These are phyloP conservation scores for Spodoptera frugiperda DNA, from an alignment of 1,140 invertebrate species.

Conservation along the genomic window DNA sequence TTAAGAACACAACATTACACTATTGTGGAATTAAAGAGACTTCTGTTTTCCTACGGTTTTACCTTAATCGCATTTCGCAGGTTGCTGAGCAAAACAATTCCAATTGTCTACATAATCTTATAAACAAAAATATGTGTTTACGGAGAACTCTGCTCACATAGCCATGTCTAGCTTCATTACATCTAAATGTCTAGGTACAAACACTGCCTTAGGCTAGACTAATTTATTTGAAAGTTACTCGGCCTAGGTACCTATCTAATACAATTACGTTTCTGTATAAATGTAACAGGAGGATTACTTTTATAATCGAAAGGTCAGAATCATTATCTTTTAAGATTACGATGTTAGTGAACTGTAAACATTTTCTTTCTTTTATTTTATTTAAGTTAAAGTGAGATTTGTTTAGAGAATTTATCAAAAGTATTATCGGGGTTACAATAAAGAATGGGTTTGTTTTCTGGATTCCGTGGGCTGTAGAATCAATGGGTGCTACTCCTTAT, in stretches of 20 bases:
- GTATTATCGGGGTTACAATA: too few relatives aligned
- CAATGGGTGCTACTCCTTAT: constrained; percentile 34
- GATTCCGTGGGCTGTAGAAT: not conserved
- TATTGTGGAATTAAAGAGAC: constrained; percentile 53
- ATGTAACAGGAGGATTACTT: too few relatives aligned
- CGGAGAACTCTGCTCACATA: not conserved
- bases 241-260: too few relatives aligned
- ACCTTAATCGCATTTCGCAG: constrained; percentile 56
- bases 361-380: too few relatives aligned
- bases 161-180: constrained; percentile 5
- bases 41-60: constrained; percentile 51
- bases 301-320: too few relatives aligned
- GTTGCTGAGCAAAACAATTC: constrained; percentile 49
- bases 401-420: too few relatives aligned
- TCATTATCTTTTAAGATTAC: too few relatives aligned
- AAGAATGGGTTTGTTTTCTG: too few relatives aligned
- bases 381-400: too few relatives aligned
- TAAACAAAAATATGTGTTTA: constrained; percentile 28
- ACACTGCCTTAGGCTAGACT: not conserved
- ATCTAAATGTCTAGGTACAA: not conserved
- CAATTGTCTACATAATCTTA: constrained; percentile 40
- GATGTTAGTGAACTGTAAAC: too few relatives aligned
- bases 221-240: not conserved
- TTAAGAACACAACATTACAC: constrained; percentile 54
- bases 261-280: too few relatives aligned